Percentiles rank a stretch among this genome's conserved stretches.
phyloP scores from a whole-genome alignment of 2,888 invertebrate genomes.

The Busseola fusca region DNA sequence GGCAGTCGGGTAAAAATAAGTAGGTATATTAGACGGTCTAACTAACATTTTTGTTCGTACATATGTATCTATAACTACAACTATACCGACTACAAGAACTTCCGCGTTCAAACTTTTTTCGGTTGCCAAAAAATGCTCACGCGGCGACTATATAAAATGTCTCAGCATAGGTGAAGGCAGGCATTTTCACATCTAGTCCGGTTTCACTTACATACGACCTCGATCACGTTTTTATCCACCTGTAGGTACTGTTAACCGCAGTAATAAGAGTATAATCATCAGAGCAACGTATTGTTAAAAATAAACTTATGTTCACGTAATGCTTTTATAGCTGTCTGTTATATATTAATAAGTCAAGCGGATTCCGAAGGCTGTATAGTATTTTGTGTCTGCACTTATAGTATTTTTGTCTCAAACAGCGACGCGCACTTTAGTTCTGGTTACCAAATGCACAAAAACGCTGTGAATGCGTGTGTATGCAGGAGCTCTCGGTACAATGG shows the following conservation, averaged over 20 bases:
- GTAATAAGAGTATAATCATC: slow-evolving; percentile 32
- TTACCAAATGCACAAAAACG: background rate
- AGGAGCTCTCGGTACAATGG: background rate
- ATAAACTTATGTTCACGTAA: slow-evolving; percentile 7
- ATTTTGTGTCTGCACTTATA: no score
- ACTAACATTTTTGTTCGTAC: background rate
- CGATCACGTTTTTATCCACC: slow-evolving; percentile 50
- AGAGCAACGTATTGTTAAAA: slow-evolving; percentile 21
- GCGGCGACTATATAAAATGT: slow-evolving; percentile 14
- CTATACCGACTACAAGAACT: background rate
- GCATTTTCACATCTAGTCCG: slow-evolving; percentile 55
- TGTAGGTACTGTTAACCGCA: slow-evolving; percentile 38
- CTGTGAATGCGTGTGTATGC: background rate
- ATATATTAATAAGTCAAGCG: background rate
- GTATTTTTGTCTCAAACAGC: background rate
- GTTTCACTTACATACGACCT: slow-evolving; percentile 62
- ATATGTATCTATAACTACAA: background rate
- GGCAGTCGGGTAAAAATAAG: background rate
- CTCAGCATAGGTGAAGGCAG: slow-evolving; percentile 27
- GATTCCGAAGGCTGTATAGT: background rate
- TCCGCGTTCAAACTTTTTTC: background rate
- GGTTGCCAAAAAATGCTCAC: slow-evolving; percentile 23
- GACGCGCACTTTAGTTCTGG: background rate
- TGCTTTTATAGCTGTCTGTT: slow-evolving; percentile 22
- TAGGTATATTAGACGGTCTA: background rate